Evolutionary conservation across 2,113 vertebrate genomes (phyloP).

Genomic region (Chloebia gouldiae): DNA sequence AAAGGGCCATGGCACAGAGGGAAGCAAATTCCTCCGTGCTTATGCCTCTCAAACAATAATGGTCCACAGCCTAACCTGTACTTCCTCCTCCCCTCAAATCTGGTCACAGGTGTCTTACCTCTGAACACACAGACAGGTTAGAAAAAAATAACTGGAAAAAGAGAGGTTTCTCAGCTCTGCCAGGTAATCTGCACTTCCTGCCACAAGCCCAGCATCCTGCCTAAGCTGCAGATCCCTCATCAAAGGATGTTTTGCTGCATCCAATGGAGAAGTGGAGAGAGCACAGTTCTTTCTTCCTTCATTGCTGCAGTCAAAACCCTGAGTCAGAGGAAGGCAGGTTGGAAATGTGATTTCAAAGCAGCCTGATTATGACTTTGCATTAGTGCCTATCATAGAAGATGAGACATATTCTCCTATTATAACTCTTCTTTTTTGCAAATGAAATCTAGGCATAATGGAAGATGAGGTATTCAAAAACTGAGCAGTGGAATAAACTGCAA

Average conservation of each 20-base stretch:
- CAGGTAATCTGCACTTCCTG: neutral
- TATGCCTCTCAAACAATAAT: neutral
- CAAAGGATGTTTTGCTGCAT: neutral
- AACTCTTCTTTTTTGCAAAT: neutral
- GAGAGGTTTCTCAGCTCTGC: neutral
- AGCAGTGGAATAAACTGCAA: neutral
- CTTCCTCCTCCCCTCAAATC: neutral
- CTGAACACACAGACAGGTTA: neutral
- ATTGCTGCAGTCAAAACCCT: neutral
- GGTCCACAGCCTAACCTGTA: neutral
- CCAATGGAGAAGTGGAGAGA: neutral
- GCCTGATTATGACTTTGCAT: constrained; percentile 4
- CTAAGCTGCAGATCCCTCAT: neutral
- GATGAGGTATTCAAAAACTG: neutral
- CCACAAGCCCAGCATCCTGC: neutral
- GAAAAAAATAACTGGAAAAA: neutral
- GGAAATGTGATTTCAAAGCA: neutral
- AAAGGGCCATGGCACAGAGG: neutral
- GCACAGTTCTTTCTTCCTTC: neutral
- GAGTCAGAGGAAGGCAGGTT: neutral
- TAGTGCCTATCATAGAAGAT: neutral
- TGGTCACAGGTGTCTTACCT: neutral
- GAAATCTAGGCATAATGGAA: neutral
- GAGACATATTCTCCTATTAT: neutral
- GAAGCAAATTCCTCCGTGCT: neutral